Evolutionary conservation across 2,797 vertebrate species (phyloP).

Genomic region (Helarctos malayanus): DNA sequence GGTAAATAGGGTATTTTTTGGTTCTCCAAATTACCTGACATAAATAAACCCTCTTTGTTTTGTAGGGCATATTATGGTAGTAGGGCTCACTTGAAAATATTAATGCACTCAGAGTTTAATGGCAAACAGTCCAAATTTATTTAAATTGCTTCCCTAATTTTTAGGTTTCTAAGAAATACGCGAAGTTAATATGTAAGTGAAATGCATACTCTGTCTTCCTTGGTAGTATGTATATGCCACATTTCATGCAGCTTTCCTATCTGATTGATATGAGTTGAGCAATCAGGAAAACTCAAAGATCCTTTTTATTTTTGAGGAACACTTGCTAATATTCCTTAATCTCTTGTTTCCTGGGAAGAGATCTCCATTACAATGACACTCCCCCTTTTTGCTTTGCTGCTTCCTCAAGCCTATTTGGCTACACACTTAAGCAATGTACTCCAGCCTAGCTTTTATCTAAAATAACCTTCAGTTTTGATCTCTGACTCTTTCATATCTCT

Average conservation of each 20-base stretch:
- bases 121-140: neutral
- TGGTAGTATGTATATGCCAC: neutral
- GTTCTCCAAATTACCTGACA: neutral
- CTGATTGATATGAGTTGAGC: neutral
- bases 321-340: neutral
- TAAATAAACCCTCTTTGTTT: neutral
- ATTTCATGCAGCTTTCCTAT: neutral
- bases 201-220: neutral
- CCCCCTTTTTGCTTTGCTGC: neutral
- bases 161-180: neutral
- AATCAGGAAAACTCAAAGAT: neutral
- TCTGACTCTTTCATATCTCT: neutral
- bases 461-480: neutral
- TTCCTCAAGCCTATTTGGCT: neutral
- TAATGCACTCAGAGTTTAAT: neutral
- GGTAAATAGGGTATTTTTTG: neutral
- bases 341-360: neutral
- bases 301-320: neutral
- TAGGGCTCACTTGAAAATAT: neutral
- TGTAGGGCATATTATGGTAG: neutral
- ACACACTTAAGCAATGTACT: neutral
- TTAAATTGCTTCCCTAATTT: neutral
- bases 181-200: neutral
- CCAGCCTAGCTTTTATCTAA: neutral
- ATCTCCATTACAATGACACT: neutral